Evolutionary conservation across 1,140 invertebrate species (phyloP).

Genomic region (Drosophila suzukii): DNA sequence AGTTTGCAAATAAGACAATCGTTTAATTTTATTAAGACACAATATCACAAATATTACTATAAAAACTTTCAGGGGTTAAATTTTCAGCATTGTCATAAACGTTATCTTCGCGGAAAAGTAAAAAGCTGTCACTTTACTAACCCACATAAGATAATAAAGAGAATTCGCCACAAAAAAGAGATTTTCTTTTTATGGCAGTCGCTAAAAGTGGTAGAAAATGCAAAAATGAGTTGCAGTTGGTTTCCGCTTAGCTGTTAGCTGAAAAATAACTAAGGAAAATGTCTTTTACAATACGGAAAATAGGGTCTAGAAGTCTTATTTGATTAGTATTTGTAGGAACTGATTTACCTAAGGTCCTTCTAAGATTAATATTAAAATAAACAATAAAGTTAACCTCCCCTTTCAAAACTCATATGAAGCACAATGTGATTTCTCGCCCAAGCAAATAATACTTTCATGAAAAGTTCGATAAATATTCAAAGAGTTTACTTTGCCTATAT

Average conservation of each 20-base stretch:
- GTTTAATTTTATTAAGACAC: too few species aligned
- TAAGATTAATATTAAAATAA: not conserved
- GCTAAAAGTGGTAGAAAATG: not conserved
- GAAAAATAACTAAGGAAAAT: not conserved
- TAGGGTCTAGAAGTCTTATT: too few species aligned
- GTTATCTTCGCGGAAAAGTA: not conserved
- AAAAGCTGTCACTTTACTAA: not conserved
- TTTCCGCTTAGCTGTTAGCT: not conserved
- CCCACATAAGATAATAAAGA: not conserved
- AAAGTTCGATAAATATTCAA: not conserved
- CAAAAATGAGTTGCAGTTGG: not conserved
- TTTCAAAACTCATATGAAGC: not conserved
- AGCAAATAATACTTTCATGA: not conserved
- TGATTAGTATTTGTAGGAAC: too few species aligned
- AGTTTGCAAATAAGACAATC: too few species aligned
- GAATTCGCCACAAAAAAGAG: not conserved
- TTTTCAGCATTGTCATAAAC: not conserved
- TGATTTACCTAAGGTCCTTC: too few species aligned
- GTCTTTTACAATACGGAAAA: too few species aligned
- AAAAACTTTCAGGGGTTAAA: too few species aligned
- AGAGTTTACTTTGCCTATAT: not conserved
- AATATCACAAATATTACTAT: not conserved
- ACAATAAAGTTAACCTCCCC: not conserved
- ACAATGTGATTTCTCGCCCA: not conserved
- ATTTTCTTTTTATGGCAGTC: not conserved